A percentile compares a stretch with the other conserved stretches of the same genome.
Conservation (phyloP, 2,888 invertebrate species). For the Ditula angustiorana region DNA sequence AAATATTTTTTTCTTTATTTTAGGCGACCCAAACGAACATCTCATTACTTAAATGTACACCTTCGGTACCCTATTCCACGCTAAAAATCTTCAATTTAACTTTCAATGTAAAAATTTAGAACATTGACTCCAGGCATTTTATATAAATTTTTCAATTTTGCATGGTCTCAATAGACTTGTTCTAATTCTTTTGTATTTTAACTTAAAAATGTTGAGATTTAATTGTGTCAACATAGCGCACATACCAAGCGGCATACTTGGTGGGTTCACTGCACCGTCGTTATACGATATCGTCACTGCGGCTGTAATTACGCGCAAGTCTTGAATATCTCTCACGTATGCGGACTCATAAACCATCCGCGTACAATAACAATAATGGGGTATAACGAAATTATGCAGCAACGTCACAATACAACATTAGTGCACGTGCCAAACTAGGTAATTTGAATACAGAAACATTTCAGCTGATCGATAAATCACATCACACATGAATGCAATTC, state of each 20-base stretch:
- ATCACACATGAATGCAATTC: constrained; percentile 60
- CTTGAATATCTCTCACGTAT: constrained; percentile 34
- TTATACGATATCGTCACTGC: constrained; percentile 18
- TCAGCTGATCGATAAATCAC: constrained; percentile 55
- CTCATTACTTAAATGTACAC: no score
- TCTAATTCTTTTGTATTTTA: neutral
- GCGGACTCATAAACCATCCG: constrained; percentile 19
- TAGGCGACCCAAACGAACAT: no score
- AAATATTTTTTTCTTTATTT: no score
- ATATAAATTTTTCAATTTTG: no score
- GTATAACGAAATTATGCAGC: constrained; percentile 28
- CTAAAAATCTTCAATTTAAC: no score
- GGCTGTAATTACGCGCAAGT: constrained; percentile 32
- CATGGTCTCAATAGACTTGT: no score
- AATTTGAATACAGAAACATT: constrained; percentile 71
- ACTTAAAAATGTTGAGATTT: neutral
- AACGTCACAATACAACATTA: constrained; percentile 25
- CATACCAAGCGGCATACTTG: constrained; percentile 3
- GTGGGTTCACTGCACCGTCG: constrained; percentile 18
- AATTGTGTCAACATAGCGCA: neutral
- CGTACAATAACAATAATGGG: constrained; percentile 9
- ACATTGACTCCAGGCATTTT: no score
- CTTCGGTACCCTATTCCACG: no score
- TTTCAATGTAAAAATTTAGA: no score
- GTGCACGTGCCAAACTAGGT: constrained; percentile 44